These are phyloP conservation scores for Sussaba pulchella DNA, from an alignment of 2,888 invertebrate species.

Conservation along the genomic window DNA sequence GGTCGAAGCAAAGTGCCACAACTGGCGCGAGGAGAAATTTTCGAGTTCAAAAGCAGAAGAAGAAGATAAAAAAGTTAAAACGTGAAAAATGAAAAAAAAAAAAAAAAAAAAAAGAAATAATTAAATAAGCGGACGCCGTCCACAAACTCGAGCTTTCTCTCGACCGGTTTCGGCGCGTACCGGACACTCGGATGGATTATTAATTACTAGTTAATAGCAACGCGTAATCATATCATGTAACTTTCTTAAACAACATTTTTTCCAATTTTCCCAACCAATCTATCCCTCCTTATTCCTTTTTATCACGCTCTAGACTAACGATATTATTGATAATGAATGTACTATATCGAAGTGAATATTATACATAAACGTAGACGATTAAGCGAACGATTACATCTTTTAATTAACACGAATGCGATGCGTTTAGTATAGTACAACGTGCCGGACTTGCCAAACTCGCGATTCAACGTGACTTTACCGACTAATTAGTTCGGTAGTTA, in stretches of 20 bases:
- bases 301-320: slow-evolving; percentile 65
- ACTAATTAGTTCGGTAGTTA: slow-evolving; percentile 47
- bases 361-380: slow-evolving; percentile 60
- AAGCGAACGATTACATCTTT: slow-evolving; percentile 57
- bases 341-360: slow-evolving; percentile 74
- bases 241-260: slow-evolving; percentile 71
- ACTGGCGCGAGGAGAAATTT: slow-evolving; percentile 56
- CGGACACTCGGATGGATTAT: slow-evolving; percentile 73
- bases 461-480: slow-evolving; percentile 62
- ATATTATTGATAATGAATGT: slow-evolving; percentile 70
- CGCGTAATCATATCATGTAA: slow-evolving; percentile 80
- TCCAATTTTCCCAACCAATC: slow-evolving; percentile 48
- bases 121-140: slow-evolving; percentile 80
- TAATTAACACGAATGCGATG: slow-evolving; percentile 62
- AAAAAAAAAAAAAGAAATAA: slow-evolving; percentile 51
- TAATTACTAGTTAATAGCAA: slow-evolving; percentile 74
- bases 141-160: slow-evolving; percentile 79
- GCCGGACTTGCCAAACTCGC: slow-evolving; percentile 84
- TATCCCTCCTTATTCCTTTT: slow-evolving; percentile 55
- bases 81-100: slow-evolving; percentile 7
- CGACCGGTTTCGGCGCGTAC: slow-evolving; percentile 74
- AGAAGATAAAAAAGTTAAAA: slow-evolving; percentile 30
- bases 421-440: slow-evolving; percentile 79
- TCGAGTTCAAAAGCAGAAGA: slow-evolving; percentile 56
- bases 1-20: slow-evolving; percentile 52